phyloP scores from a whole-genome alignment of 2,888 invertebrate genomes.

The Troilus luridus region DNA sequence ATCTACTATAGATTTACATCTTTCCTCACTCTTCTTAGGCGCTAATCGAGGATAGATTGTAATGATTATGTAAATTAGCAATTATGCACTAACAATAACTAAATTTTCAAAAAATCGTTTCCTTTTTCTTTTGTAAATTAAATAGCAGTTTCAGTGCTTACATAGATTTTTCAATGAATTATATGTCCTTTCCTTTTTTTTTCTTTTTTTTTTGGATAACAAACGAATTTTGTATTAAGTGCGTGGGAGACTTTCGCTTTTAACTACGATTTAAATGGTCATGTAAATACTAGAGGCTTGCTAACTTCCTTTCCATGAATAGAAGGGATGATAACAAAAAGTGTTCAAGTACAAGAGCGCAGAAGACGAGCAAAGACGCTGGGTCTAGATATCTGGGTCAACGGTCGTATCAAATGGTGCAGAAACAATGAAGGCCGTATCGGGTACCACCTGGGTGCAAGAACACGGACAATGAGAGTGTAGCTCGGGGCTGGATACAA shows the following conservation, averaged over 20 bases:
- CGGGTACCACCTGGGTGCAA: neutral
- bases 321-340: conserved; percentile 16
- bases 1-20: too few species aligned
- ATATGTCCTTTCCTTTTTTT: too few species aligned
- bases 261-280: neutral
- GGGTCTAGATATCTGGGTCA: conserved; percentile 44
- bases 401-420: conserved; percentile 12
- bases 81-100: too few species aligned
- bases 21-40: too few species aligned
- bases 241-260: neutral
- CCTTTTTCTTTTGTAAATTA: too few species aligned
- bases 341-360: neutral
- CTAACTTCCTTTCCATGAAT: conserved; percentile 10
- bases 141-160: too few species aligned
- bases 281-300: neutral
- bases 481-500: neutral
- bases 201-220: too few species aligned
- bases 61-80: too few species aligned
- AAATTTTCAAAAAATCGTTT: too few species aligned
- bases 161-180: too few species aligned
- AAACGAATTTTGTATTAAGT: neutral
- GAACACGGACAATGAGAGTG: neutral
- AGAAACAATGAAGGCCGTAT: conserved; percentile 15
- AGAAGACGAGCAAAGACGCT: neutral
- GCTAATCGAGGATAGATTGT: too few species aligned